phyloP scores from a whole-genome alignment of 2,797 vertebrate genomes.

The Amblyraja radiata region DNA sequence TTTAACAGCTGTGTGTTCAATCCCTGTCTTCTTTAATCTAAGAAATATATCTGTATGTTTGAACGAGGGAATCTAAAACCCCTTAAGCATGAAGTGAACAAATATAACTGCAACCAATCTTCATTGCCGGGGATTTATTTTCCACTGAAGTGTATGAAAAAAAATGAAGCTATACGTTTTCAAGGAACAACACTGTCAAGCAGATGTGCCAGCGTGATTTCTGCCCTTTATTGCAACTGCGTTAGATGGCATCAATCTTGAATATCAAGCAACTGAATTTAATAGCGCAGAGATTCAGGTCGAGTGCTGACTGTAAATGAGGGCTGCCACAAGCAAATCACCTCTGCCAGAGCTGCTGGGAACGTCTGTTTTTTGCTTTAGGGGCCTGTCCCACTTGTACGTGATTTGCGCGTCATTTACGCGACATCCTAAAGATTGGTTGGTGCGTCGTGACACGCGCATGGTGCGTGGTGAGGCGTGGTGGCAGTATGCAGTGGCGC shows the following conservation, averaged over 20 bases:
- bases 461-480: too few relatives aligned
- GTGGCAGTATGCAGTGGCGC: too few relatives aligned
- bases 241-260: background rate
- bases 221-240: background rate
- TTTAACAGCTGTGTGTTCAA: background rate
- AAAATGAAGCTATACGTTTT: slow-evolving; percentile 10
- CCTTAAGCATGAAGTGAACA: slow-evolving; percentile 19
- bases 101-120: slow-evolving; percentile 19
- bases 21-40: background rate
- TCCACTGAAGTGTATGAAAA: slow-evolving; percentile 18
- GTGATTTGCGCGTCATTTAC: too few relatives aligned
- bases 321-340: background rate
- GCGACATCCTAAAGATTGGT: too few relatives aligned
- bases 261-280: slow-evolving; percentile 5
- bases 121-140: slow-evolving; percentile 11
- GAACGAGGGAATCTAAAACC: slow-evolving; percentile 3
- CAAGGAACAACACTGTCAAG: background rate
- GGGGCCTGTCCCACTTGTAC: too few relatives aligned
- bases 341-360: background rate
- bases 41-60: background rate
- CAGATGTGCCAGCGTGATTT: background rate
- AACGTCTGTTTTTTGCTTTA: background rate
- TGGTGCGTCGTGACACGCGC: too few relatives aligned
- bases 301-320: background rate
- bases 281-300: background rate